phyloP scores from a whole-genome alignment of 2,797 vertebrate genomes.

The Mionectes olivaceus region DNA sequence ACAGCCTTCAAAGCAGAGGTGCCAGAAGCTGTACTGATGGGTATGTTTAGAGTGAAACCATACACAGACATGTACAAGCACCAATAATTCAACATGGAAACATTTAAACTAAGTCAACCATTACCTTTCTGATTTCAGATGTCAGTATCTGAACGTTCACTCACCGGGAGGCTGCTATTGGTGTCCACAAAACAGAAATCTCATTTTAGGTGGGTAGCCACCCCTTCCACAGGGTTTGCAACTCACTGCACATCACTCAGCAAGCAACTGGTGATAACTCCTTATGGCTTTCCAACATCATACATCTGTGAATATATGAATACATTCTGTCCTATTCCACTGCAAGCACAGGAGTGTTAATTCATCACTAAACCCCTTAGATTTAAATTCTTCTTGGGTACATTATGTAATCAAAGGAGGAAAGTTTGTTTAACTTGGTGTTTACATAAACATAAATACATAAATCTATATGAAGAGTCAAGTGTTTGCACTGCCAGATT shows the following conservation, averaged over 20 bases:
- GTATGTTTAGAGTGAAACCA: neutral
- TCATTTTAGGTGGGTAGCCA: neutral
- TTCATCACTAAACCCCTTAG: conserved; percentile 28
- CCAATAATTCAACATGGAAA: neutral
- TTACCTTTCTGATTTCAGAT: neutral
- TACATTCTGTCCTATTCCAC: conserved; percentile 68
- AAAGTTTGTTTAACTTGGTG: conserved; percentile 3
- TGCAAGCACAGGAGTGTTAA: conserved; percentile 44
- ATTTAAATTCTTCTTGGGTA: neutral
- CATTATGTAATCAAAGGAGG: conserved; percentile 24
- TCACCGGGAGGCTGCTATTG: neutral
- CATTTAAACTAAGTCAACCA: accelerated
- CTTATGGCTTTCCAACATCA: neutral
- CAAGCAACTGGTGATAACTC: neutral
- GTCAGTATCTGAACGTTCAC: neutral
- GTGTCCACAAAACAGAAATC: neutral
- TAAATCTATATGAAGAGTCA: neutral
- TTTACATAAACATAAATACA: neutral
- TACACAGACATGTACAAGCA: neutral
- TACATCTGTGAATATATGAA: conserved; percentile 24
- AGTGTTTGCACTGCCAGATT: neutral
- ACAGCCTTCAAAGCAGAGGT: neutral
- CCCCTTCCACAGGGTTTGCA: neutral
- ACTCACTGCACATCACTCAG: neutral
- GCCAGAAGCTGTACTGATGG: neutral